phyloP scores from a whole-genome alignment of 2,888 invertebrate species.

The Drosophila gaucha region DNA sequence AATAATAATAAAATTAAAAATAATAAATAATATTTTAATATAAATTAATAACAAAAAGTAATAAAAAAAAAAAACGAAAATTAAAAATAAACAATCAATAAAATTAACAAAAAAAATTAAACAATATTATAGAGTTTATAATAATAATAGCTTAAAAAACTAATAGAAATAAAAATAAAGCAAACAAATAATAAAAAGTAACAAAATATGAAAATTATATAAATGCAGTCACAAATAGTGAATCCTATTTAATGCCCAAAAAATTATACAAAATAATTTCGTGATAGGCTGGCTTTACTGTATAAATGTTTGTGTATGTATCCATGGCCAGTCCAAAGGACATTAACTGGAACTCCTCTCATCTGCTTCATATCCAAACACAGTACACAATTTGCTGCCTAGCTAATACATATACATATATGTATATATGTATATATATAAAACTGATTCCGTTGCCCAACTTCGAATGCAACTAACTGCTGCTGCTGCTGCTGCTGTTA shows the following conservation, averaged over 20 bases:
- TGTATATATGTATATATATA: conserved; percentile 1
- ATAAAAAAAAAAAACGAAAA: not conserved
- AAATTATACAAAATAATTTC: too few relatives aligned
- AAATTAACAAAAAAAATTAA: too few relatives aligned
- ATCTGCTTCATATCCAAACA: conserved; percentile 30
- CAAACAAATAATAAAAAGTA: too few relatives aligned
- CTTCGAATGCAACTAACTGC: conserved; percentile 33
- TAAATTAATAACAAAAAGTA: too few relatives aligned
- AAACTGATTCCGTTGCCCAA: conserved; percentile 27
- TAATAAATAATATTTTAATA: too few relatives aligned
- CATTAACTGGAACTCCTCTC: conserved; percentile 41
- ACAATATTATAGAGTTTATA: too few relatives aligned
- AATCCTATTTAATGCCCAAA: too few relatives aligned
- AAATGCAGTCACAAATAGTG: too few relatives aligned
- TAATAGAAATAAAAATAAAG: too few relatives aligned
- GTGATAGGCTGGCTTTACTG: not conserved
- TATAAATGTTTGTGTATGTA: conserved; percentile 1
- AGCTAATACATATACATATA: conserved; percentile 8
- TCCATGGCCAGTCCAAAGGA: conserved; percentile 33
- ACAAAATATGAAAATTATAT: too few relatives aligned
- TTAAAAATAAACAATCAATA: too few relatives aligned
- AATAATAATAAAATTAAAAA: not conserved
- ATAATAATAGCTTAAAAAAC: too few relatives aligned
- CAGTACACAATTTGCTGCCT: conserved; percentile 8
- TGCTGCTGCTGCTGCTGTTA: conserved; percentile 13